Evolutionary conservation across 2,888 invertebrate species (phyloP), one percentile per base, ranked within the genome.

Genomic region (Tiphia femorata): DNA sequence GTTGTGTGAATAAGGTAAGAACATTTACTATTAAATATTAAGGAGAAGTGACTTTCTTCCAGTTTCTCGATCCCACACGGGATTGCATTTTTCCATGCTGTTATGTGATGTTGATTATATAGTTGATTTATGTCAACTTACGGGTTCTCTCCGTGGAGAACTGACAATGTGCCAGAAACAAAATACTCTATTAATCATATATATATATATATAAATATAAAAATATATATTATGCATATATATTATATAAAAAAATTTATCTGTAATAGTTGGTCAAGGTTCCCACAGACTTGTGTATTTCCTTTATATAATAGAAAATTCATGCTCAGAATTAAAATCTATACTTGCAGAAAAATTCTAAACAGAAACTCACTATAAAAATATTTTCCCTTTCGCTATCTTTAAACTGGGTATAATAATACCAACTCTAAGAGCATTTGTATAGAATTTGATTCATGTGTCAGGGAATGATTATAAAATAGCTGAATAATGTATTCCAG

Each of bases 101-200:
- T 49, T 59, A 33, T 53, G 58, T 61, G 60, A 44, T 53, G 60
- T 68, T 68, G 49, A 30, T 60, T 58, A 49, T 56, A 38, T 50
- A 42, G 46, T 61, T 47, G 48, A 51, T 55, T 58, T 63, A 55
- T 49, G 66, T 62, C 60, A 64, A 72, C 61, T 67, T 62, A 63
- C 56, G 68, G 61, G 71, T 66, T 74, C 68, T 69, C 69, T 64
- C 63, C 43, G 53, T 52, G 60, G 62, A 65, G 70, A 67, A 66
- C 70, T 70, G 65, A 76, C 62, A 69, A 77, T 74, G 76, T 77
- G 77, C 76, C 77, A 77, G 73, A 76, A 73, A 70, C 57, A 71
- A 66, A 70, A 65, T 65, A 70, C 66, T 77, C 76, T 77, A 77
- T 77, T 75, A 72, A 69, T 55, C 58, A 56, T 73, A 71, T 72